phyloP scores from a whole-genome alignment of 1,140 invertebrate species.

The Panagrolaimus sp. region DNA sequence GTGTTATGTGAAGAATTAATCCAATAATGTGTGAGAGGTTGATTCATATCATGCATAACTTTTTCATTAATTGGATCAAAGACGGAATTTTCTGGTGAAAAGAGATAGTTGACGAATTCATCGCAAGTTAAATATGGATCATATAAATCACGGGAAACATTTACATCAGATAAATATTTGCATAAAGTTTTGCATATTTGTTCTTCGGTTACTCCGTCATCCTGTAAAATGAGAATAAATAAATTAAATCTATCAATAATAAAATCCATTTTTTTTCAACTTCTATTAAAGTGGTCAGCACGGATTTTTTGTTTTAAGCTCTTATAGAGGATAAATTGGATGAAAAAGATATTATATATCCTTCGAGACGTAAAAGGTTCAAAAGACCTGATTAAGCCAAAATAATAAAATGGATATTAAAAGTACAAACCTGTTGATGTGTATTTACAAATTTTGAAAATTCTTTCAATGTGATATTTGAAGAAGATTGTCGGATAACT shows the following conservation, averaged over 20 bases:
- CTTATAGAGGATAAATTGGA: too few relatives aligned
- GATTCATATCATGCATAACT: slow-evolving; percentile 85
- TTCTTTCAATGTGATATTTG: slow-evolving; percentile 12
- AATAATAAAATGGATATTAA: too few relatives aligned
- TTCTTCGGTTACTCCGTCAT: slow-evolving; percentile 26
- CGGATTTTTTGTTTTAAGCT: too few relatives aligned
- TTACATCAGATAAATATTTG: slow-evolving; percentile 38
- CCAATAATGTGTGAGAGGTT: slow-evolving; percentile 90
- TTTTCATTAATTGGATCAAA: slow-evolving; percentile 60
- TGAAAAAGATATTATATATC: not conserved
- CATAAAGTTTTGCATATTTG: slow-evolving; percentile 32
- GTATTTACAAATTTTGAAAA: slow-evolving; percentile 33
- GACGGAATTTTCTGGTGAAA: slow-evolving; percentile 51
- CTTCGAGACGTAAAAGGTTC: too few relatives aligned
- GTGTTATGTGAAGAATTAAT: slow-evolving; percentile 97
- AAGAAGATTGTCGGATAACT: not conserved
- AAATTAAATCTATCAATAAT: too few relatives aligned
- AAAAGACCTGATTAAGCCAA: too few relatives aligned
- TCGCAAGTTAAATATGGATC: slow-evolving; percentile 34
- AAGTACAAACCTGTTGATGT: slow-evolving; percentile 22
- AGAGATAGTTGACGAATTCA: slow-evolving; percentile 53
- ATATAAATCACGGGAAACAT: slow-evolving; percentile 32
- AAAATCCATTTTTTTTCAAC: too few relatives aligned
- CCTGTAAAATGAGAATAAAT: slow-evolving; percentile 24
- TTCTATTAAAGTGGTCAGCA: too few relatives aligned